These are phyloP conservation scores for Caenorhabditis panamensis DNA, from an alignment of 2,888 invertebrate genomes.

Conservation along the genomic window DNA sequence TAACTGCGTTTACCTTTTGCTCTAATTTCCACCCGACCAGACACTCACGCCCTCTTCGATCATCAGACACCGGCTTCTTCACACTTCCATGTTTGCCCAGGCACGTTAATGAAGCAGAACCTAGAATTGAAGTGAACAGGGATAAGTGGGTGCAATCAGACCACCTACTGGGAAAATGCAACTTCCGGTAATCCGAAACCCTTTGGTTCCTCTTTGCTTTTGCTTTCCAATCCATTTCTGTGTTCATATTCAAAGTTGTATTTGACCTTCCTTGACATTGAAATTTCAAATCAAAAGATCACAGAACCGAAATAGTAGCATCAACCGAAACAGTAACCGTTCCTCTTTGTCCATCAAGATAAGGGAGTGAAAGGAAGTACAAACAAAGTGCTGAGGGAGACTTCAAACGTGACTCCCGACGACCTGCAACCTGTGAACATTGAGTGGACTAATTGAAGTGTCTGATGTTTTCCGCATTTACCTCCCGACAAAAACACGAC, in stretches of 20 bases:
- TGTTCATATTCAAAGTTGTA: no score
- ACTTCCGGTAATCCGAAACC: conserved; percentile 25
- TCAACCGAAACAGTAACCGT: no score
- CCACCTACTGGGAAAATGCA: conserved; percentile 41
- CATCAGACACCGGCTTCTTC: conserved; percentile 30
- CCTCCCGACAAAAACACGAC: neutral
- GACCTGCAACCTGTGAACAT: conserved; percentile 38
- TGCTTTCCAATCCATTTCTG: neutral
- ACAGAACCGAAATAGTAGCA: no score
- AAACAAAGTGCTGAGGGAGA: conserved; percentile 37
- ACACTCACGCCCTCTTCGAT: conserved; percentile 26
- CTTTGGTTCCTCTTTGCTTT: conserved; percentile 1
- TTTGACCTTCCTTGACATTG: no score
- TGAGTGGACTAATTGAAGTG: conserved; percentile 50
- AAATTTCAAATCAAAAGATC: conserved; percentile 20
- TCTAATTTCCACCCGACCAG: conserved; percentile 39
- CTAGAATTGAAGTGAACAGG: conserved; percentile 16
- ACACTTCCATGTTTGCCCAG: conserved; percentile 43
- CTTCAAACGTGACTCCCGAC: conserved; percentile 48
- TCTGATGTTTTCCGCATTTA: neutral
- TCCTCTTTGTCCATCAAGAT: conserved; percentile 15
- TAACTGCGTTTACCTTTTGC: conserved; percentile 61
- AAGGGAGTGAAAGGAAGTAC: conserved; percentile 32
- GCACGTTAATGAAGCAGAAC: conserved; percentile 36
- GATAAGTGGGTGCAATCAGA: conserved; percentile 43